Percentiles rank a stretch among this genome's conserved stretches.
phyloP scores from a whole-genome alignment of 2,113 vertebrate species.

The Podarcis muralis region DNA sequence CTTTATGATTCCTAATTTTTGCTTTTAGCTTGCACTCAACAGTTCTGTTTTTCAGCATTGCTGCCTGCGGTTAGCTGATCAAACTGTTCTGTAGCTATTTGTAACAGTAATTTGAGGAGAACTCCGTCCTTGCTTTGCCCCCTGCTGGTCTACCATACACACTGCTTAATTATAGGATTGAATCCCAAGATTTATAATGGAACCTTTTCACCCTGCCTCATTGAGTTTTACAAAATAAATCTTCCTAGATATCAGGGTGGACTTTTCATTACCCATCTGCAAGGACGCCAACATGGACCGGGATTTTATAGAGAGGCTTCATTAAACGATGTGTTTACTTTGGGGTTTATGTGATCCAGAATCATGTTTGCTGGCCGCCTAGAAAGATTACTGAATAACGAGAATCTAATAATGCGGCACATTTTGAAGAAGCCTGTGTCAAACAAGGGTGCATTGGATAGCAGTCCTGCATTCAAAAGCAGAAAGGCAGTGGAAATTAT shows the following conservation, averaged over 20 bases:
- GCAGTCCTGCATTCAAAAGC: background rate
- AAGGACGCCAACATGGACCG: background rate
- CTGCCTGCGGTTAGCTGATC: background rate
- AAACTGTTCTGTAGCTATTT: slow-evolving; percentile 3
- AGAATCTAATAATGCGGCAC: background rate
- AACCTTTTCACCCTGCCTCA: background rate
- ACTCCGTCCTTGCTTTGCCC: background rate
- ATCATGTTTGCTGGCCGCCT: background rate
- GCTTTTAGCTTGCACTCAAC: background rate
- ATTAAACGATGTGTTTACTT: background rate
- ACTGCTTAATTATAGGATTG: background rate
- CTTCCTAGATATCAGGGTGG: background rate
- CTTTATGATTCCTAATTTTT: background rate
- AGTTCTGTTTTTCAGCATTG: background rate
- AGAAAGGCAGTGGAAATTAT: background rate
- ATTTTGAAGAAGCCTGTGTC: background rate
- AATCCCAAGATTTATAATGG: background rate
- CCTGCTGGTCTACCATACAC: background rate
- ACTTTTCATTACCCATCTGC: background rate
- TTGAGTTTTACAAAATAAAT: background rate
- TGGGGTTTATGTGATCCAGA: background rate
- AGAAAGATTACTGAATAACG: background rate
- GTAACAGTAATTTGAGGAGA: background rate
- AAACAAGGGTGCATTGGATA: background rate
- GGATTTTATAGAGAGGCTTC: background rate